phyloP scores from a whole-genome alignment of 2,113 vertebrate genomes.

The Machaerirhynchus nigripectus region DNA sequence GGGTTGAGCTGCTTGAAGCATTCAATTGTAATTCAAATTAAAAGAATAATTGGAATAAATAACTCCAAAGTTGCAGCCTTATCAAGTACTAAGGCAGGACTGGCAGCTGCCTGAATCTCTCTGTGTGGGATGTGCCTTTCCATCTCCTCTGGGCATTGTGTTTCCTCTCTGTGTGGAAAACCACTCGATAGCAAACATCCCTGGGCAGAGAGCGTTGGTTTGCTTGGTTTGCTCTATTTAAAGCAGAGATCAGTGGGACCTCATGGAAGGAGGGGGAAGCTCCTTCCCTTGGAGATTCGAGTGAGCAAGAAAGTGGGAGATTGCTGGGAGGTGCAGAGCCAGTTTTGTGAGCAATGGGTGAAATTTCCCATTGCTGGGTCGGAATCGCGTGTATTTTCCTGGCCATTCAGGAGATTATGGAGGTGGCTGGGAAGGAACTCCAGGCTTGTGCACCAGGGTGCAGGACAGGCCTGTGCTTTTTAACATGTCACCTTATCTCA shows the following conservation, averaged over 20 bases:
- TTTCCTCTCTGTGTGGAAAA: neutral
- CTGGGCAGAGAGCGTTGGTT: neutral
- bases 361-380: neutral
- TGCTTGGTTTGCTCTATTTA: neutral
- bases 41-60: constrained; percentile 23
- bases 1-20: constrained; percentile 18
- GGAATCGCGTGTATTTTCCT: rapidly evolving
- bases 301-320: neutral
- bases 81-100: neutral
- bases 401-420: neutral
- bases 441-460: neutral
- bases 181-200: rapidly evolving
- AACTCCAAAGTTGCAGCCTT: neutral
- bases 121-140: neutral
- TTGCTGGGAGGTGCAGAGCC: neutral
- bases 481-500: neutral
- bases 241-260: neutral
- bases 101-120: neutral
- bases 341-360: neutral
- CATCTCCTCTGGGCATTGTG: neutral
- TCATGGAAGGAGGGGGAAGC: neutral
- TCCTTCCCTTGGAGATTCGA: neutral
- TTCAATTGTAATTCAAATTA: constrained; percentile 9
- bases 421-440: neutral
- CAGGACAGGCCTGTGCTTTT: neutral